Evolutionary conservation across 2,888 invertebrate genomes (phyloP), one percentile per base, ranked within the genome.

Genomic region (Geotrupes spiniger): DNA sequence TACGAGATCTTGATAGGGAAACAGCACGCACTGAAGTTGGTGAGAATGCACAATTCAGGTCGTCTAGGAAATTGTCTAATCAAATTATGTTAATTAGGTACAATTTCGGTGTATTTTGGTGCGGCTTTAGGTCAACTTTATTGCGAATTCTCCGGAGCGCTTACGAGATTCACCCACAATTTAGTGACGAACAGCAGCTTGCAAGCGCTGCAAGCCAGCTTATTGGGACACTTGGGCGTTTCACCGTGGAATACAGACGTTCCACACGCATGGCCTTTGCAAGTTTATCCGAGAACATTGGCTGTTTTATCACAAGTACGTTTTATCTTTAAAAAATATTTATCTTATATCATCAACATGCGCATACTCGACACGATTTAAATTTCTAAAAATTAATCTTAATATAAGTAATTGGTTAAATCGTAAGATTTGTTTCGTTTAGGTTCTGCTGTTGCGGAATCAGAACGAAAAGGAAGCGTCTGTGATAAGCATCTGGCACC

Each of bases 401-500:
- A 28, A 1, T 28, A 28, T 10, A 28, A 28, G 11, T 28, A 28
- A 8, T 27, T 15, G 27, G 1, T 14, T 14, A 28, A 39, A 52
- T 50, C 49, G 27, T 8, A 48, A 58, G 50, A 33, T 43, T 47
- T 45, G 21, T 4, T 21, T 33, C 54, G 59, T 58, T 36, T 54
- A 81, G 74, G 86, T 92, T 63, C 75, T 95, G 25, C 72, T 95
- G 11, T 76, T 86, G 56, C 87, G 91, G 66, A 81, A 88, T 8
- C 86, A 89, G 50, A 84, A 87, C 39, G 92, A 93, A 63, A 89
- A 92, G 60, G 95, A 96, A 76, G 86, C 88, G 21, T 86, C 89
- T 16, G 92, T 94, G 58, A 84, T 94, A 29, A 86, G 88, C 41
- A 92, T 96, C 68, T 95, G 96, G 93, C 89, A 91, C 69, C 82